Evolutionary conservation across 2,113 vertebrate species (phyloP), one percentile per base, ranked within the genome.

Genomic region (Coturnix japonica): DNA sequence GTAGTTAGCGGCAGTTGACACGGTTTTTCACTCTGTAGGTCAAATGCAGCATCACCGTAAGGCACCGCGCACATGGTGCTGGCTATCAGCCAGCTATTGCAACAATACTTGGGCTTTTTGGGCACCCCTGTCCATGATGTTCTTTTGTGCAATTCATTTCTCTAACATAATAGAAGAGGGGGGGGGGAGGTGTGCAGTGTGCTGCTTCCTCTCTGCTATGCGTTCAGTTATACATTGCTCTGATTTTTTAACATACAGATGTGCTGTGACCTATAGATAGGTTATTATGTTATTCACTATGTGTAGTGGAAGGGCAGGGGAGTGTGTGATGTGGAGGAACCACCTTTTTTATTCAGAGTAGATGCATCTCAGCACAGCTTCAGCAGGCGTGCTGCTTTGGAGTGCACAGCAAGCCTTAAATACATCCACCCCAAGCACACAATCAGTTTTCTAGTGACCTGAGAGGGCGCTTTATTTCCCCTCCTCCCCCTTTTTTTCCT

Each of bases 21-120:
- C 94, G 90, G 81, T 66, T 94, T 96, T 95, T 96, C 91, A 79
- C 76, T 97, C 95, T 97, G 96, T 97, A 97, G 97, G 97, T 98
- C 97, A 97, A 94, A 95, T 39, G 15, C 81, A 79, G 77, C 85
- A 22, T 91, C 93, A 91, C 88, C 90, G 70, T 93, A 90, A 74
- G 60, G 49, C 65, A 54, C 54, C 30, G 25, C 1, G 37, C 37
- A n/a, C 80, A 86, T 93, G 61, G 18, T 47, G 5, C 79, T 91
- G 95, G 90, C 93, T 95, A 47, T 67, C 89, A 82, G 75, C 92
- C 78, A 91, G 65, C 33, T 89, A 94, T 70, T 74, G 19, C 75
- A 65, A 31, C 61, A 73, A 8, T 89, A 65, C 64, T 90, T 60
- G n/a, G 54, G 60, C 75, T 91, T 91, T 81, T 88, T 0, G 2